These are phyloP conservation scores for Sebastes wilsoni DNA, from an alignment of 2,797 vertebrate species.

Conservation along the genomic window DNA sequence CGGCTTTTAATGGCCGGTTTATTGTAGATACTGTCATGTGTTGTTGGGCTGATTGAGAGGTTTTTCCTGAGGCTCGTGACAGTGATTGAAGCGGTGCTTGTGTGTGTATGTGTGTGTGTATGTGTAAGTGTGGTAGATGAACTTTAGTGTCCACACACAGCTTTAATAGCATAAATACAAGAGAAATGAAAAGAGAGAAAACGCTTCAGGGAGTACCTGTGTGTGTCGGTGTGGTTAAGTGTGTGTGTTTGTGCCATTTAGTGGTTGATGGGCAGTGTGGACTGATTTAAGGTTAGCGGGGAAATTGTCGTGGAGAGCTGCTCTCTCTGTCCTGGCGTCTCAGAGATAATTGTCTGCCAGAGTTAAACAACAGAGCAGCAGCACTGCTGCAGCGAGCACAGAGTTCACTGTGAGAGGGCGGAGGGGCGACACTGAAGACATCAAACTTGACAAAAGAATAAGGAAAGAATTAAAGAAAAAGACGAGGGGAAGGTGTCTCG, in stretches of 20 bases:
- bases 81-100: slow-evolving; percentile 39
- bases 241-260: slow-evolving; percentile 26
- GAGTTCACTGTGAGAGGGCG: slow-evolving; percentile 38
- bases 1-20: slow-evolving; percentile 28
- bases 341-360: slow-evolving; percentile 77
- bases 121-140: slow-evolving; percentile 7
- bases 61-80: slow-evolving; percentile 56
- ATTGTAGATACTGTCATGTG: slow-evolving; percentile 44
- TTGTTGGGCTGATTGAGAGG: slow-evolving; percentile 49
- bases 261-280: slow-evolving; percentile 47
- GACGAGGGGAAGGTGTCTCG: slow-evolving; percentile 14
- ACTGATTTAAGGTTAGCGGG: slow-evolving; percentile 52
- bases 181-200: slow-evolving; percentile 31
- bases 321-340: slow-evolving; percentile 57
- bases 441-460: slow-evolving; percentile 57
- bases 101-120: background rate
- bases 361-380: slow-evolving; percentile 66
- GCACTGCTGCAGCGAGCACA: slow-evolving; percentile 19
- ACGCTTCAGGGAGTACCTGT: background rate
- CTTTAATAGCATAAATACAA: slow-evolving; percentile 35
- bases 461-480: slow-evolving; percentile 44
- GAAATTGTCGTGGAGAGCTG: slow-evolving; percentile 60
- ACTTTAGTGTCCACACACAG: slow-evolving; percentile 15
- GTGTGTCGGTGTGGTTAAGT: slow-evolving; percentile 6
- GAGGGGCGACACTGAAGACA: slow-evolving; percentile 40